Evolutionary conservation across 2,888 invertebrate species (phyloP).

Genomic region (Pogonocherus hispidulus): DNA sequence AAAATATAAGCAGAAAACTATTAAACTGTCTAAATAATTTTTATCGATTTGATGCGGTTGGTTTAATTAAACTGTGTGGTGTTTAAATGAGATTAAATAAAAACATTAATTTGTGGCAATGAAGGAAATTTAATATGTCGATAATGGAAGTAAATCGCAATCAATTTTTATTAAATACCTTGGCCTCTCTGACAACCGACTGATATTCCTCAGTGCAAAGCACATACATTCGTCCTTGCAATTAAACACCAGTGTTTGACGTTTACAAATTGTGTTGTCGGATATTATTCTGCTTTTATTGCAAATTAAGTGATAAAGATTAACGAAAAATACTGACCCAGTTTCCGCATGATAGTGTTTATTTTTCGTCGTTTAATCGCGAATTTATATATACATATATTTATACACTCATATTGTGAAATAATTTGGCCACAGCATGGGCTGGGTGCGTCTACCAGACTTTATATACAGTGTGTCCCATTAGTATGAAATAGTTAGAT

Average conservation of each 20-base stretch:
- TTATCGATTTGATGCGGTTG: neutral
- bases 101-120: neutral
- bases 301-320: constrained; percentile 24
- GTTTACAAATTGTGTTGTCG: constrained; percentile 14
- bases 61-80: neutral
- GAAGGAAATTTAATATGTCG: neutral
- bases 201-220: neutral
- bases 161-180: constrained; percentile 13
- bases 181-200: constrained; percentile 8
- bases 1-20: too few species aligned
- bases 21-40: neutral
- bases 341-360: constrained; percentile 12
- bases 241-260: constrained; percentile 10
- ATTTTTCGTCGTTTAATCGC: constrained; percentile 3
- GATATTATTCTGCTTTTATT: constrained; percentile 18
- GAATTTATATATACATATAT: neutral
- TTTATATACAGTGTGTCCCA: too few species aligned
- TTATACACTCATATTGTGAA: constrained; percentile 7
- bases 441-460: too few species aligned
- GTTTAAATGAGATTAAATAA: neutral
- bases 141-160: constrained; percentile 7
- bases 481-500: too few species aligned
- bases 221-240: constrained; percentile 7
- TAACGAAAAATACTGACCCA: constrained; percentile 29
- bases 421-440: too few species aligned